Base-by-base conservation (phyloP, 2,797 vertebrate species). In the Myiotriccus ornatus region DNA sequence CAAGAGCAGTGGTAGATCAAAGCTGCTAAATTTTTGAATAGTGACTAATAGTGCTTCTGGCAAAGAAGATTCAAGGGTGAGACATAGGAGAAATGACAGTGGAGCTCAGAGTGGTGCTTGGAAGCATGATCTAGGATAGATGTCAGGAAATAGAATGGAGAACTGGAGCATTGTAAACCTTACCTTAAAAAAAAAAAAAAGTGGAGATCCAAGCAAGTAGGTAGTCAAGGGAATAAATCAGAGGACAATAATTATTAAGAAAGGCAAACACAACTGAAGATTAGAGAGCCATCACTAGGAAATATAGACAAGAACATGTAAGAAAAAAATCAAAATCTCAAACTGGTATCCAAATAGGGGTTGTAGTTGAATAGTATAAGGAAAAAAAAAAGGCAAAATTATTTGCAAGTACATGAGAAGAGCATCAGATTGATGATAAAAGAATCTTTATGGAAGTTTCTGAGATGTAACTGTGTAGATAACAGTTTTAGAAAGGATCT, bases 261-360 rank as follows among this genome's bases (percentile, higher is more conserved):
- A 30, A 67, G 19, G 4, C 24, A 71, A 78, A 52, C 20, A 46
- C 6, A 67, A n/a, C 27, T 44, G n/a, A 56, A 52, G 28, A 35
- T 68, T 37, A 52, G 32, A 25, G 24, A 59, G 44, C 7, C 22
- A 2, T 3, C 24, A 44, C 14, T 52, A 34, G 22, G 20, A 82
- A 85, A 47, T 12, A 56, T 2, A 53, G n/a, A 75, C 19, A 27
- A 73, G 19, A 89, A 15, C 0, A 0, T 1, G 2, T 10, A 49
- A 83, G 12, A 27, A 63, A 67, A 47, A 50, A 46, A 0, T 11
- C 1, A 1, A 56, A 86, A 5, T 24, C 28, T 81, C 21, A 5
- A 74, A 37, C 21, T n/a, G 50, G 20, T 25, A 11, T 43, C 21
- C 4, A 44, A 23, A 3, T 55, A 75, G 71, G 23, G 10, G 24